These are phyloP conservation scores for human DNA, from an alignment of 2,113 vertebrate genomes.

Conservation along the genomic window DNA sequence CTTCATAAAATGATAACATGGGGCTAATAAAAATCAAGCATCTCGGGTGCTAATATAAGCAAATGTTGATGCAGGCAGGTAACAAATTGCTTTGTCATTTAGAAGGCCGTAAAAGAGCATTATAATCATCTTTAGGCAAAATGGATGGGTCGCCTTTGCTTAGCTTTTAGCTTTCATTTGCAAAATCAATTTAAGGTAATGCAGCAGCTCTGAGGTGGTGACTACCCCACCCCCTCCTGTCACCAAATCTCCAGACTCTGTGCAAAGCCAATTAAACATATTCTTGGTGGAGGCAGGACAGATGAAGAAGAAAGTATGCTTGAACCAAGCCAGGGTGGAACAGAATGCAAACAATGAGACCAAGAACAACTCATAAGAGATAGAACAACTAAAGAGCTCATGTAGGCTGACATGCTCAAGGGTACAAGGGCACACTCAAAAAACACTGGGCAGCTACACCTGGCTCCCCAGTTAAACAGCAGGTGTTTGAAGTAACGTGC, in stretches of 20 bases:
- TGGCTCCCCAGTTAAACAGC: not conserved
- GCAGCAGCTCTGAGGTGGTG: slow-evolving; percentile 81
- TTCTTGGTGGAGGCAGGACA: slow-evolving; percentile 60
- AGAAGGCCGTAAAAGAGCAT: slow-evolving; percentile 85
- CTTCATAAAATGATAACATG: slow-evolving; percentile 87
- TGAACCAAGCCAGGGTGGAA: not conserved
- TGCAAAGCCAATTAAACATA: slow-evolving; percentile 78
- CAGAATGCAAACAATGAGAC: not conserved
- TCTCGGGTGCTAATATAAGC: slow-evolving; percentile 86
- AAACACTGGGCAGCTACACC: not conserved
- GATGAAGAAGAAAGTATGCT: not conserved
- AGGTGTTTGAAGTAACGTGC: not conserved
- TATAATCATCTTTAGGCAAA: slow-evolving; percentile 88
- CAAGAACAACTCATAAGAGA: not conserved
- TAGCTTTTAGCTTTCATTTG: slow-evolving; percentile 88
- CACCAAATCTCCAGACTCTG: slow-evolving; percentile 46
- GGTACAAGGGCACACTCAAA: not conserved
- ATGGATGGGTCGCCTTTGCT: slow-evolving; percentile 85
- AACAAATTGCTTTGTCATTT: slow-evolving; percentile 90
- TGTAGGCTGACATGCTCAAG: not conserved
- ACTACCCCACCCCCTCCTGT: slow-evolving; percentile 64
- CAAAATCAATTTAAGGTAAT: slow-evolving; percentile 86
- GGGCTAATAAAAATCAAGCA: slow-evolving; percentile 91
- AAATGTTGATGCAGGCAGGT: slow-evolving; percentile 89
- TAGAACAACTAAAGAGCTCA: not conserved